Percentiles rank a stretch among this genome's conserved stretches.
Evolutionary conservation across 2,113 vertebrate genomes (phyloP).

Genomic region (Quiscalus mexicanus): DNA sequence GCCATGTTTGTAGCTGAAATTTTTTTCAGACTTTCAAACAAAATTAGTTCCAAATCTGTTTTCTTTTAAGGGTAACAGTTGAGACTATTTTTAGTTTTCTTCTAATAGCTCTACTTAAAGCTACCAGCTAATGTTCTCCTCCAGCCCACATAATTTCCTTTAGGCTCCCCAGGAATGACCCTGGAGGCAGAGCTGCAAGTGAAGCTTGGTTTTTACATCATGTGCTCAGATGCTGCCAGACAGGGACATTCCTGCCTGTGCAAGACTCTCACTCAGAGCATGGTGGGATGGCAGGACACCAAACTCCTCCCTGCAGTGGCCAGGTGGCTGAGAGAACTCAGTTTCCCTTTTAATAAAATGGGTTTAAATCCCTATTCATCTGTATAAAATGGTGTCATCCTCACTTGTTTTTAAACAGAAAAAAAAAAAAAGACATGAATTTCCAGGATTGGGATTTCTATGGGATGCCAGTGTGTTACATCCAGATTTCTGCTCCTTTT

Average conservation of each 20-base stretch:
- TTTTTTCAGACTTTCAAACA: background rate
- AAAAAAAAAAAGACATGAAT: background rate
- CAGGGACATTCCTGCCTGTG: background rate
- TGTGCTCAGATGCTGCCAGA: background rate
- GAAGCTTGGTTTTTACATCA: background rate
- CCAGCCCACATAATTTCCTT: background rate
- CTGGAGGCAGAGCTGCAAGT: background rate
- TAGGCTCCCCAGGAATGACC: background rate
- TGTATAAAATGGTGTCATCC: background rate
- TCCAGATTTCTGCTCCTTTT: background rate
- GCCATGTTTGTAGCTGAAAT: background rate
- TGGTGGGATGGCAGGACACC: background rate
- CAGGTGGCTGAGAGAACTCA: background rate
- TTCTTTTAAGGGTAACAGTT: background rate
- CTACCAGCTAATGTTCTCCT: background rate
- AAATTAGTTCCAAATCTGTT: background rate
- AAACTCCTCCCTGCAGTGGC: background rate
- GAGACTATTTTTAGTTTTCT: background rate
- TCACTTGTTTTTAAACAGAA: background rate
- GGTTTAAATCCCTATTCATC: background rate
- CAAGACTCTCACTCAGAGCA: accelerated
- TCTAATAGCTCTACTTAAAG: background rate
- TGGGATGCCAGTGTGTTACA: background rate
- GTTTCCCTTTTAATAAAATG: background rate
- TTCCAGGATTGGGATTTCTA: background rate